Evolutionary conservation across 2,888 invertebrate species (phyloP), one percentile per base, ranked within the genome.

Genomic region (Hypolimnas misippus): DNA sequence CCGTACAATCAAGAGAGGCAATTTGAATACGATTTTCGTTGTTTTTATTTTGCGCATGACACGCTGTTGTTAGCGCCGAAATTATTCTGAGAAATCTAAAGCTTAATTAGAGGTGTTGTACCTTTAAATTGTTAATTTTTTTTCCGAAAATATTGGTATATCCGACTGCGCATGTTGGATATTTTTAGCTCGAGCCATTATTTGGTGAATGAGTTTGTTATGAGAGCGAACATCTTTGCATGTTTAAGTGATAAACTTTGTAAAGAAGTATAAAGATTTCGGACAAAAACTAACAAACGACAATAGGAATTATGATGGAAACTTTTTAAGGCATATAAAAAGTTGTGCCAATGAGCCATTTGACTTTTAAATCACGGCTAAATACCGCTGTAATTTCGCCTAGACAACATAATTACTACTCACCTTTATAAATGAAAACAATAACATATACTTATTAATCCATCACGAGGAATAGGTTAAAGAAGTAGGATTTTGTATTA

Each of bases 381-480:
- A 54, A 46, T n/a, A 19, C 21, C n/a, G 1, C 10, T 10, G 4
- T 46, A 49, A 14, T 50, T 38, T 35, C 19, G 35, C 33, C 25
- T 29, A 14, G 17, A 49, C 57, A 19, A 38, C 38, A 57, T 85
- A 85, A 84, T 84, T 84, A 83, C 71, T 72, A 2, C 35, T 35
- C 70, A 75, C 75, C 79, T 80, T 82, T 82, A 78, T 81, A 66
- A 77, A 69, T 73, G 74, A 73, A 87, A 79, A 87, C 87, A 87
- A 88, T 84, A 76, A 81, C 79, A 78, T 82, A 80, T 82, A 82
- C 79, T 84, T 86, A 87, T 87, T 85, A 87, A 89, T 87, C 84
- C 86, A 85, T 86, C 86, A 84, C 49, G 35, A 46, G 6, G 6
- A 25, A 44, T 17, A 21, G 25, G 25, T 25, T 25, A 16, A 35